Conservation (phyloP, 2,113 vertebrate genomes). For the Danio rerio region GRCz12tu NC_133198.1:30994501-30995000, state of each 20-base stretch:
- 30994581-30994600: too few relatives aligned
- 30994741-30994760: slow-evolving; percentile 75
- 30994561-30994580: too few relatives aligned
- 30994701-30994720: slow-evolving; percentile 74
- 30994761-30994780: slow-evolving; percentile 64
- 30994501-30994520: too few relatives aligned
- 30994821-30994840: slow-evolving; percentile 74
- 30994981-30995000: slow-evolving; percentile 42
- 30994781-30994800: slow-evolving; percentile 66
- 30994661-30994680: too few relatives aligned
- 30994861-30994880: slow-evolving; percentile 71
- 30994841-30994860: slow-evolving; percentile 78
- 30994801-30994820: slow-evolving; percentile 73
- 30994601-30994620: too few relatives aligned
- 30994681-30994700: neutral
- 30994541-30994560: too few relatives aligned
- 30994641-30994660: too few relatives aligned
- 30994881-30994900: slow-evolving; percentile 73
- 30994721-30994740: slow-evolving; percentile 68
- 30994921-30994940: slow-evolving; percentile 70
- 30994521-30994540: too few relatives aligned
- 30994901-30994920: slow-evolving; percentile 71
- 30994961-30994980: slow-evolving; percentile 43
- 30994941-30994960: slow-evolving; percentile 47
- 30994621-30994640: too few relatives aligned